These are phyloP conservation scores for Phyllostomus hastatus DNA, from an alignment of 2,113 vertebrate genomes.

Conservation along the genomic window DNA sequence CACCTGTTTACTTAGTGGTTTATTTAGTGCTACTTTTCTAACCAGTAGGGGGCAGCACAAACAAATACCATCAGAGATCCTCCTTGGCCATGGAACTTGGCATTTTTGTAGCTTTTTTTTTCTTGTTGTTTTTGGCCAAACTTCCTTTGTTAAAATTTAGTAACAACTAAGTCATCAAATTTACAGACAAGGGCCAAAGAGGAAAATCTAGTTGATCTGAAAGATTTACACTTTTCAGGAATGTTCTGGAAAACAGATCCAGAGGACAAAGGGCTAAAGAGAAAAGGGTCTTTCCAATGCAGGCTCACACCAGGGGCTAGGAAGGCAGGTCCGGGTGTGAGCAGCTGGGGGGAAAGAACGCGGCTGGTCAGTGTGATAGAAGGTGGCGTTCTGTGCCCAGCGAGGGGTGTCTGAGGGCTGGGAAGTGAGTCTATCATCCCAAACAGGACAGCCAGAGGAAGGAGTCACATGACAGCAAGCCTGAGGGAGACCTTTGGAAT, in stretches of 20 bases:
- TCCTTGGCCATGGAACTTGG: neutral
- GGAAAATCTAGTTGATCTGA: constrained; percentile 28
- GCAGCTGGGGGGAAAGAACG: neutral
- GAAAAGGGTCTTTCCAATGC: constrained; percentile 15
- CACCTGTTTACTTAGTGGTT: neutral
- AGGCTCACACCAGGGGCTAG: neutral
- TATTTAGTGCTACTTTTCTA: neutral
- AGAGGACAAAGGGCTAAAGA: constrained; percentile 2
- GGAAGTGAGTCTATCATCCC: constrained; percentile 35
- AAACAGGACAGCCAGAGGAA: constrained; percentile 47
- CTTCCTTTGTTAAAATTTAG: constrained; percentile 54
- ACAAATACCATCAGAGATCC: neutral
- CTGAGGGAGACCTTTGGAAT: constrained; percentile 42
- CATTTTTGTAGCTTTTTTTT: neutral
- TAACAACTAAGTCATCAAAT: constrained; percentile 1
- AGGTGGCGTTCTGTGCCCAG: neutral
- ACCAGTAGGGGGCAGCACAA: constrained; percentile 64
- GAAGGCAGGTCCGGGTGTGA: neutral
- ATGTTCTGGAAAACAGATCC: constrained; percentile 40
- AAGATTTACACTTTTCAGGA: constrained; percentile 56
- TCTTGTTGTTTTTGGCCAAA: neutral
- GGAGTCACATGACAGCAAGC: neutral
- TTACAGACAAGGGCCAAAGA: constrained; percentile 34
- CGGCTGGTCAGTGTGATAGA: neutral
- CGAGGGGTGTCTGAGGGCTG: neutral